Base-by-base conservation (phyloP, 2,888 invertebrate genomes). In the Metacarcinus magister region DNA sequence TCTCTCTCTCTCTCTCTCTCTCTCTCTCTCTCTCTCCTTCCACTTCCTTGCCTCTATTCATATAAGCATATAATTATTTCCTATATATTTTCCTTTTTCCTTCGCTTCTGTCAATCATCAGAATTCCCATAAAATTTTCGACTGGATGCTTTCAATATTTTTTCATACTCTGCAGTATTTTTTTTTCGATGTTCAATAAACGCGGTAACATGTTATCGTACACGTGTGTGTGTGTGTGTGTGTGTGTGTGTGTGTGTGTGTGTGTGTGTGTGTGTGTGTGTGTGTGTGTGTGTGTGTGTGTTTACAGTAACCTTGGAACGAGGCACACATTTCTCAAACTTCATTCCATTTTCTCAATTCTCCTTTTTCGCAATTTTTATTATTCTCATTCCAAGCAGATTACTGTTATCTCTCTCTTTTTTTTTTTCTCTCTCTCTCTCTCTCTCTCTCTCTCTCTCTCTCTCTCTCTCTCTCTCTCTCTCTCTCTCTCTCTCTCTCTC, bases 221-320 rank as follows among this genome's bases (percentile, higher is more conserved):
- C 8, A 0, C 2, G 75, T 75, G 75, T 75, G 75, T 75, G 75
- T 75, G 75, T 75, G 75, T 75, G 4, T n/a, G 75, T 75, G 75
- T 75, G 75, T 75, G 75, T 75, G 75, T 75, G 75, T 75, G 75
- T 75, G 75, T 75, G 75, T 75, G 75, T 75, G 75, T 75, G 75
- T 75, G 75, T 75, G 75, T 75, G 75, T 75, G 75, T 75, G 75
- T 75, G 75, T 75, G 75, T 75, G 75, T 75, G 75, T 75, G 75
- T 75, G 75, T 75, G 75, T 75, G 75, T 75, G 75, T 75, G 75
- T 75, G 75, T 75, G 75, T 75, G 75, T 75, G 75, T 75, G 75
- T 75, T 0, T 75, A n/a, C 28, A 75, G 3, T 23, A 54, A 2
- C 16, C 13, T 19, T 2, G 16, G 19, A 54, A 54, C 54, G 54